Base-by-base conservation (phyloP, 2,113 vertebrate species). In the Girardinichthys multiradiatus region DNA sequence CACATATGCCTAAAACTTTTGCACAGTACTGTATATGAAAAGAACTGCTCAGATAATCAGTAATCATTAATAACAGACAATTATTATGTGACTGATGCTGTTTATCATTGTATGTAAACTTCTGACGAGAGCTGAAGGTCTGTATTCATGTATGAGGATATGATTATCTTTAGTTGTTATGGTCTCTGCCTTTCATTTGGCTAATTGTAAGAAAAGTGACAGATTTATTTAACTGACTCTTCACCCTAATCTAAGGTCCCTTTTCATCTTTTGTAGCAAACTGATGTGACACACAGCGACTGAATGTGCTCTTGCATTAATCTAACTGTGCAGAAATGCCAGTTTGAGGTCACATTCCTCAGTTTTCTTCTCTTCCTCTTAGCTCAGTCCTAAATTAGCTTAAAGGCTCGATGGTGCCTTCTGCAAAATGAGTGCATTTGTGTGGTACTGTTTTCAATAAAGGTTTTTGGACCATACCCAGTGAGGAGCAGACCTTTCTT, bases 371-470 rank as follows among this genome's bases (percentile, higher is more conserved):
- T 63, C 57, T 9, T 28, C 57, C 15, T 51, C 31, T 57, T 13
- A 74, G 31, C 67, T 77, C 63, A 60, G 73, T 30, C 54, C 30
- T 58, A 48, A 71, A 75, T 79, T 26, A 73, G 37, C 30, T 70
- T 63, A 54, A 54, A 54, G 48, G 48, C 48, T 54, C 48, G 1
- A 5, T 21, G 21, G 48, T 48, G 74, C 35, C 62, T 30, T 28
- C 31, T 60, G 37, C 30, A 42, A 8, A 60, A 64, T 35, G 14
- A 68, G 24, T 19, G 45, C 35, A 57, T 57, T 67, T 72, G 33
- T 77, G 33, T 64, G 71, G 30, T 72, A 7, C 65, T 71, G 48
- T 35, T 72, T 61, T 42, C 78, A 79, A 81, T 72, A 72, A 76
- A 79, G 62, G 62, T 64, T 75, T 39, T 60, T 57, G 58, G 57